These are phyloP conservation scores for Gopherus flavomarginatus DNA, from an alignment of 2,113 vertebrate species.

Conservation along the genomic window DNA sequence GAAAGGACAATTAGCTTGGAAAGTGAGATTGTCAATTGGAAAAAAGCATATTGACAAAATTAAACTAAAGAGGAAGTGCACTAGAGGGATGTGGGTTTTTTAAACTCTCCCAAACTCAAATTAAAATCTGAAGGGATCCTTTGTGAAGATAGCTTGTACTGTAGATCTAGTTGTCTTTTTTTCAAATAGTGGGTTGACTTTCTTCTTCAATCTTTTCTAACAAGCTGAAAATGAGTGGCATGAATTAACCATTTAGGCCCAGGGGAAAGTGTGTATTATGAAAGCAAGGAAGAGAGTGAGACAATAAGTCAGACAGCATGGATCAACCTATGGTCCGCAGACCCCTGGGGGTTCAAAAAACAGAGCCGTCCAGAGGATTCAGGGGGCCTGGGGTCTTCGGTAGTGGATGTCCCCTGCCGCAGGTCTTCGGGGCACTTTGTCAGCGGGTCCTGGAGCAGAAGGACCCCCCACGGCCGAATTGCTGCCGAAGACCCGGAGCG, in stretches of 20 bases:
- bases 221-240: not conserved
- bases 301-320: not conserved
- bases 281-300: not conserved
- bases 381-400: no score
- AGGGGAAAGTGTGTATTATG: not conserved
- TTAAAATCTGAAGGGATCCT: not conserved
- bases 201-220: not conserved
- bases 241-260: not conserved
- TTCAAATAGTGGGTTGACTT: not conserved
- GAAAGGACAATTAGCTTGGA: not conserved
- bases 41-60: not conserved
- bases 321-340: not conserved
- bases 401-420: no score
- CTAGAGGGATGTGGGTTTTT: not conserved
- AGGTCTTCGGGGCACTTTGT: no score
- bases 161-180: not conserved
- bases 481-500: no score
- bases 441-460: no score
- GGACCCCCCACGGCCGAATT: no score
- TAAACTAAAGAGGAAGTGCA: not conserved
- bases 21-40: not conserved
- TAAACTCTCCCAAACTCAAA: not conserved
- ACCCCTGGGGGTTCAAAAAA: not conserved
- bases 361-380: no score
- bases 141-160: not conserved